A percentile compares a stretch with the other conserved stretches of the same genome.
These are phyloP conservation scores for Oncorhynchus keta DNA, from an alignment of 2,113 vertebrate species.

Conservation along the genomic window DNA sequence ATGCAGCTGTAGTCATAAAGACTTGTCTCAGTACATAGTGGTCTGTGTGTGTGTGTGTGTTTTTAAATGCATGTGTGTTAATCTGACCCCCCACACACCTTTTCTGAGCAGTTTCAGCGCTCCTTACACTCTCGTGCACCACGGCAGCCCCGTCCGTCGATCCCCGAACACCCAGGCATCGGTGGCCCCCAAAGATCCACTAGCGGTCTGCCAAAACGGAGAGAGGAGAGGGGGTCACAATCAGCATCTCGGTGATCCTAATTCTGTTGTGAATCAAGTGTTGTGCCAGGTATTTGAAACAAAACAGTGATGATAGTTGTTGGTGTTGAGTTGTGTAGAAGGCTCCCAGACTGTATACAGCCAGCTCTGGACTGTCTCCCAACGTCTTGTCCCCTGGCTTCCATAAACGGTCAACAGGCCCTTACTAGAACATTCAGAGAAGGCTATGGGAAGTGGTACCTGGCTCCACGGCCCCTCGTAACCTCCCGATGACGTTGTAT, in stretches of 20 bases:
- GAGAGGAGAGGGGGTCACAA: neutral
- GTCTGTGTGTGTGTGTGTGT: conserved; percentile 10
- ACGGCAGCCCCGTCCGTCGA: conserved; percentile 87
- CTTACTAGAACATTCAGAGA: neutral
- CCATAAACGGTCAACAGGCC: too few species aligned
- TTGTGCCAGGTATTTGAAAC: too few species aligned
- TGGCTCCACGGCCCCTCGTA: conserved; percentile 87
- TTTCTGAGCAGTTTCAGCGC: conserved; percentile 77
- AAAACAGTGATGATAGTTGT: too few species aligned
- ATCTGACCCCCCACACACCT: conserved; percentile 68
- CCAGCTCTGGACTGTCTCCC: too few species aligned
- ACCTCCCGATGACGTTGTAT: conserved; percentile 90
- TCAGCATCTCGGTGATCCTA: neutral
- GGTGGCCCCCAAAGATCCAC: conserved; percentile 92
- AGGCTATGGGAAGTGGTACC: conserved; percentile 67
- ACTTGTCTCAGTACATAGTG: neutral
- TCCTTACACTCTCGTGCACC: conserved; percentile 84
- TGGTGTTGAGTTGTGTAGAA: too few species aligned
- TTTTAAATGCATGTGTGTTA: conserved; percentile 1
- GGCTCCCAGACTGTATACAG: too few species aligned
- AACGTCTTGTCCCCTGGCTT: too few species aligned
- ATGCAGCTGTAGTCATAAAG: neutral
- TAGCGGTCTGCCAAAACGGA: conserved; percentile 80
- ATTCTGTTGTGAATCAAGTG: too few species aligned
- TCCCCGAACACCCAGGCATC: conserved; percentile 97